phyloP scores from a whole-genome alignment of 2,797 vertebrate genomes.

The Parotocinclus haroldoi region DNA sequence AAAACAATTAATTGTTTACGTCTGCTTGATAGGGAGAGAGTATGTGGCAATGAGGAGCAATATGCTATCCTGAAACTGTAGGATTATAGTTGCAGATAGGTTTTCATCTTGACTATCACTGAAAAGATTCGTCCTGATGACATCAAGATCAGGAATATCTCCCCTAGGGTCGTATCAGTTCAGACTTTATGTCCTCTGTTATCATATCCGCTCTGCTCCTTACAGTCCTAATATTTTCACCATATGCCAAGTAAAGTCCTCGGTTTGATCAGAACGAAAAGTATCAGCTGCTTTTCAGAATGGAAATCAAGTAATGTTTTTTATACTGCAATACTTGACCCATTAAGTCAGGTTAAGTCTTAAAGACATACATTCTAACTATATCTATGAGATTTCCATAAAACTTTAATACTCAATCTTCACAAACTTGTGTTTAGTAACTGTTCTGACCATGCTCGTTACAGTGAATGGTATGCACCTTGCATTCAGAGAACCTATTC shows the following conservation, averaged over 20 bases:
- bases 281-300: not conserved
- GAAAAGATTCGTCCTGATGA: constrained; percentile 23
- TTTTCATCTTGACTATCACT: constrained; percentile 21
- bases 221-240: not conserved
- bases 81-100: constrained; percentile 31
- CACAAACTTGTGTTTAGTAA: no score
- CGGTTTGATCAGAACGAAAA: constrained; percentile 1
- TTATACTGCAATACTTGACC: not conserved
- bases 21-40: not conserved
- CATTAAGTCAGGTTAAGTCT: no score
- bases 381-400: no score
- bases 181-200: constrained; percentile 4
- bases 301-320: not conserved
- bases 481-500: no score
- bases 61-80: constrained; percentile 18
- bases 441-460: no score
- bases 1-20: not conserved
- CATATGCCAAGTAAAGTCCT: not conserved
- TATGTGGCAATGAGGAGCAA: constrained; percentile 9
- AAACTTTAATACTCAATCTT: no score
- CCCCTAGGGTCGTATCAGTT: constrained; percentile 19
- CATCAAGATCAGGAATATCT: constrained; percentile 33
- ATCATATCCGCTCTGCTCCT: constrained; percentile 2
- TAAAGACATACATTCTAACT: no score
- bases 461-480: no score